A percentile compares a stretch with the other conserved stretches of the same genome.
These are phyloP conservation scores for Trachelus troglodyta DNA, from an alignment of 2,888 invertebrate species.

Conservation along the genomic window DNA sequence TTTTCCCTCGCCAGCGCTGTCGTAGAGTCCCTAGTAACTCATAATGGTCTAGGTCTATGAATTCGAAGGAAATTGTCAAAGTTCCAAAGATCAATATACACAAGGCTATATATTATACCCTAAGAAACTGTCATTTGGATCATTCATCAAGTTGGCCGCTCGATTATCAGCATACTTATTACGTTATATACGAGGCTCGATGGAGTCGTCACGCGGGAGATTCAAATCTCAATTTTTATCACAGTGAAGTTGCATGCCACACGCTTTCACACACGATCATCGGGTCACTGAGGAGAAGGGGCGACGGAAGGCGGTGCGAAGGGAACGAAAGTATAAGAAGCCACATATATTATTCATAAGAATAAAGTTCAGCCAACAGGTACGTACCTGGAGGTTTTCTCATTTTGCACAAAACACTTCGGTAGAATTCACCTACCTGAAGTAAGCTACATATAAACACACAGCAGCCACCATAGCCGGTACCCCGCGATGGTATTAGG, in stretches of 20 bases:
- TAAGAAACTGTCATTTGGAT: background rate
- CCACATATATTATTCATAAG: background rate
- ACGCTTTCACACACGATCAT: background rate
- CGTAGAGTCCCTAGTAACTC: background rate
- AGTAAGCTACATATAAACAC: background rate
- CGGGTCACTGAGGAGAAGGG: background rate
- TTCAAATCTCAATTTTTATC: background rate
- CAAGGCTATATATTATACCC: background rate
- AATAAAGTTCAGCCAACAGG: background rate
- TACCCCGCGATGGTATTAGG: constrained; percentile 19
- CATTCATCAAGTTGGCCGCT: background rate
- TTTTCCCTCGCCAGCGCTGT: background rate
- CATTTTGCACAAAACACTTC: background rate
- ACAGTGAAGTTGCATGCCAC: background rate
- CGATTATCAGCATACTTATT: background rate
- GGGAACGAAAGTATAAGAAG: background rate
- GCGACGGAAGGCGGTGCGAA: background rate
- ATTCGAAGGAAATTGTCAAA: background rate
- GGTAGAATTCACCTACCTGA: background rate
- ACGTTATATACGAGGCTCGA: background rate
- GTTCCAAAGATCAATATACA: background rate
- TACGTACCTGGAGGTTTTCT: background rate
- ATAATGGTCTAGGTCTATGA: background rate
- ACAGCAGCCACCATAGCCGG: background rate
- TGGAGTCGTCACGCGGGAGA: background rate